Evolutionary conservation across 35 echinoderm and acorn worm genomes (phyloP), one percentile per base, ranked within the genome.

Genomic region (Apostichopus japonicus): DNA sequence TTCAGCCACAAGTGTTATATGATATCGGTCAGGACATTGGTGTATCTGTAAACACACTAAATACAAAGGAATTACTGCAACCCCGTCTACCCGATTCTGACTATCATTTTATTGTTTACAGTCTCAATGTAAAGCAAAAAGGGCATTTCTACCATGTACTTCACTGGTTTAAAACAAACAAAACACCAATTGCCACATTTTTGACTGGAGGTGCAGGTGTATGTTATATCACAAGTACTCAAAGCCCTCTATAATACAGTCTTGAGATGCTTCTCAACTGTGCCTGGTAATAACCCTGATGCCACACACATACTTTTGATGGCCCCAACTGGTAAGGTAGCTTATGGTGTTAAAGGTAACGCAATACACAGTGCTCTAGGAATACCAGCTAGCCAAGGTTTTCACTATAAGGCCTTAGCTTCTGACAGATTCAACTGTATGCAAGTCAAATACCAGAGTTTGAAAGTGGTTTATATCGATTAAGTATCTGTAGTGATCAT

Each of bases 201-300:
- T 52, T 95, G 13, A 95, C 86, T 73, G 91, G 84, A 90, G 91
- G 91, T 22, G 94, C 72, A 59, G 94, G 94, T n/a, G 91, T 92
- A n/a, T 91, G n/a, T 91, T 24, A 95, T 90, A 59, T 89, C 90
- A 44, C 67, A 79, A 7, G 76, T 88, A 4, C 24, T 93, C 53
- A 71, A 67, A 15, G 94, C 91, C 19, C 58, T 93, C 53, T 84
- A 92, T 59, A 23, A 92, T 10, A 56, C 83, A 21, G 75, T 95
- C 24, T 61, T 23, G 79, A 79, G 67, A 80, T 79, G 51, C 62
- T 65, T 16, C 70, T 72, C 70, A 4, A 77, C 53, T 55, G 63
- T 6, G 76, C 77, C 79, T 78, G 53, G 53, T 56, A 61, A 79
- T 19, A 80, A 80, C 76, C 92, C 92, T 44, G 77, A 80, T 54